A percentile compares a stretch with the other conserved stretches of the same genome.
Conservation (phyloP, 1,140 invertebrate species). For the Spodoptera frugiperda region DNA sequence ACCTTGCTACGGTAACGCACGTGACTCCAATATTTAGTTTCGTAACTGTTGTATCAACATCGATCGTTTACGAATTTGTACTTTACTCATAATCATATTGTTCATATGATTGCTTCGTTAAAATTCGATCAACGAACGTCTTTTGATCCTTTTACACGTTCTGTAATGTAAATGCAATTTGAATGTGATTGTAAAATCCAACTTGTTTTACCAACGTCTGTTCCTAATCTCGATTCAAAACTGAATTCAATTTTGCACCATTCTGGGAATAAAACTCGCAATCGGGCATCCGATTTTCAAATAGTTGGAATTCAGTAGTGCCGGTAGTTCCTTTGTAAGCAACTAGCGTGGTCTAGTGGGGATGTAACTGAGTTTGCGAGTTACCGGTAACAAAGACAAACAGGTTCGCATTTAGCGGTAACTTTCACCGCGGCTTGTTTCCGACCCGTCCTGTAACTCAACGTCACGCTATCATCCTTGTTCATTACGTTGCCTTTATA, state of each 20-base stretch:
- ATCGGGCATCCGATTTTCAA: neutral
- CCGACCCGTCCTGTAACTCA: neutral
- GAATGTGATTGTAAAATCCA: no score
- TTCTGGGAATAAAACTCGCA: neutral
- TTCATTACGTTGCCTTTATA: constrained; percentile 4
- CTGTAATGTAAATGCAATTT: no score
- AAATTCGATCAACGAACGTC: no score
- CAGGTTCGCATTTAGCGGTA: constrained; percentile 21
- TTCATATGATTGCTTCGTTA: no score
- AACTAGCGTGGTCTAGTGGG: no score
- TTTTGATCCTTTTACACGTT: no score
- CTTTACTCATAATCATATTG: no score
- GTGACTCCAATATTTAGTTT: neutral
- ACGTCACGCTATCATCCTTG: constrained; percentile 11
- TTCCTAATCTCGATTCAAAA: no score
- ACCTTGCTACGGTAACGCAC: neutral
- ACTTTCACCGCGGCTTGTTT: constrained; percentile 21
- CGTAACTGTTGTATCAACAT: no score
- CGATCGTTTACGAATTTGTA: no score
- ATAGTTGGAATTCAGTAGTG: neutral
- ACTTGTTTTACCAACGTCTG: no score
- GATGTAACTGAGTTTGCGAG: neutral
- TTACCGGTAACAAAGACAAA: constrained; percentile 32
- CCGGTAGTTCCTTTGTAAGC: constrained; percentile 1
- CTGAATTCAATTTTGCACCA: no score